Conservation (phyloP, 2,888 invertebrate species). For the Agapostemon virescens region DNA sequence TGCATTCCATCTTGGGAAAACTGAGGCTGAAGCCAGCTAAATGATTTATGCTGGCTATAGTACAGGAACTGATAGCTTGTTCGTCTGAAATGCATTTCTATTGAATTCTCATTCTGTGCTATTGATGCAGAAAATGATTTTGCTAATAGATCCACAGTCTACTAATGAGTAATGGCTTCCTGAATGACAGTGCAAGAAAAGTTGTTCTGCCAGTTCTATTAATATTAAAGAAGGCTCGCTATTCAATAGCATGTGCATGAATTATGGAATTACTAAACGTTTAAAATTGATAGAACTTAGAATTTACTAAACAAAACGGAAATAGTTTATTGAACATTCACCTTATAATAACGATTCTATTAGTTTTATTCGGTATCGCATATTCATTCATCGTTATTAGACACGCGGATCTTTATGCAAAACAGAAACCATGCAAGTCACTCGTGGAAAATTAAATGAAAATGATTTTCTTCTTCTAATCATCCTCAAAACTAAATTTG, state of each 20-base stretch:
- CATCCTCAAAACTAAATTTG: no score
- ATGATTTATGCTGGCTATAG: not conserved
- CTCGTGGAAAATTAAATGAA: no score
- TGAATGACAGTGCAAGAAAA: not conserved
- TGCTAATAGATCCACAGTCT: not conserved
- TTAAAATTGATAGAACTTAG: no score
- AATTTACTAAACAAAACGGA: no score
- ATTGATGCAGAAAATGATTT: not conserved
- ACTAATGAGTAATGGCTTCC: conserved; percentile 1
- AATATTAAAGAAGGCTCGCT: not conserved
- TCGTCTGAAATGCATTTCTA: not conserved
- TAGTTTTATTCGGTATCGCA: no score
- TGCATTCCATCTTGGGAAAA: not conserved
- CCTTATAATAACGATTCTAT: no score
- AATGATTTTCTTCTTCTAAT: no score
- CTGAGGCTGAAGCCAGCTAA: not conserved
- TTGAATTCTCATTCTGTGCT: conserved; percentile 5
- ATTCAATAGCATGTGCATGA: not conserved
- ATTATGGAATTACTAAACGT: not conserved
- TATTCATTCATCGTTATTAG: no score
- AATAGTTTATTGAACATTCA: no score
- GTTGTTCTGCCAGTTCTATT: not conserved
- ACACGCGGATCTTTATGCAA: no score
- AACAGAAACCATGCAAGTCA: no score
- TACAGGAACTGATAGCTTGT: not conserved